Evolutionary conservation across 2,113 vertebrate species (phyloP), one percentile per base, ranked within the genome.

Genomic region (Cryptomyrus ogoouensis): DNA sequence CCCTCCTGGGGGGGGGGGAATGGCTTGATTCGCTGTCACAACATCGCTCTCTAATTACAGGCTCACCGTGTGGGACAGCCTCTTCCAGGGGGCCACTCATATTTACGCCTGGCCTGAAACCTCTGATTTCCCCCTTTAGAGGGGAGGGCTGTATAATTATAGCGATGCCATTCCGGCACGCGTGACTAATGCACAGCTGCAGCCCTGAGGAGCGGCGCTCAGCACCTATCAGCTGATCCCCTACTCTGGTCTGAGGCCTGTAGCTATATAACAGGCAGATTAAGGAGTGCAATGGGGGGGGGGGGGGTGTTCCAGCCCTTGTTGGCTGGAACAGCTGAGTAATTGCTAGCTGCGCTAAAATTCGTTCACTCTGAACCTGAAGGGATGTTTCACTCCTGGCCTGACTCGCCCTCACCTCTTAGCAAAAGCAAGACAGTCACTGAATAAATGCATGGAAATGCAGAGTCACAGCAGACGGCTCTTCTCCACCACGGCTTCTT

Each of bases 361-460:
- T 56, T 89, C 35, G 7, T 50, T 52, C 24, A 47, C 88, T 77
- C 46, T 89, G 88, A 17, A 46, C 27, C n/a, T 89, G 88, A 80
- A 80, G 47, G 24, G 47, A 53, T 83, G 89, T 12, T 52, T 42
- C 39, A 56, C n/a, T 74, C 89, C 15, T 19, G 47, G 21, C 1
- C 50, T 49, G 74, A 49, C 46, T 52, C 49, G 1, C 49, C 49
- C 10, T 13, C 89, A 27, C 52, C 42, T 70, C 74, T 19, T n/a
- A 87, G 13, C 49, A 77, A 56, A 89, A 84, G 35, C 52, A 83
- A 84, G 52, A 49, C 58, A 89, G 47, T 84, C n/a, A 56, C n/a
- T 39, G 85, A 53, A 89, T 83, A 42, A 83, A 83, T 42, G 10
- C 52, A 56, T 3, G 12, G 2, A 27, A 66, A 66, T 62, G 24